Percentiles rank a stretch among this genome's conserved stretches.
Evolutionary conservation across 2,113 vertebrate genomes (phyloP).

Genomic region (Macrotis lagotis): DNA sequence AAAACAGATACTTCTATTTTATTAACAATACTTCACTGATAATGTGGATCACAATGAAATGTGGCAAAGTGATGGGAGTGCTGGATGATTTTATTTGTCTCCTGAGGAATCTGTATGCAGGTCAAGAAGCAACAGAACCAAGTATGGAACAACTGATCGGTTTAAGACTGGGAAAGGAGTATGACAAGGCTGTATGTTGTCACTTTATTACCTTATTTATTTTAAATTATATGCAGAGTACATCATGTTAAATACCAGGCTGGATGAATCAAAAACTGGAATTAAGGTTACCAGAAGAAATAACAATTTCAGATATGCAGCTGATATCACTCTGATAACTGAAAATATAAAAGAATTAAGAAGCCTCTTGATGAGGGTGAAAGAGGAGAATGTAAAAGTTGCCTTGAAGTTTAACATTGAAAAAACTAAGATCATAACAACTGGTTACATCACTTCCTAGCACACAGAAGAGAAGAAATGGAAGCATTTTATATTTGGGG

Average conservation of each 20-base stretch:
- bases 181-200: not conserved
- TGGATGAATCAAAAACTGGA: not conserved
- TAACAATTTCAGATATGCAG: not conserved
- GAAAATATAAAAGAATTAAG: not conserved
- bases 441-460: not conserved
- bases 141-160: not conserved
- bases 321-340: not conserved
- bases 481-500: not conserved
- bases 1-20: not conserved
- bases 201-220: not conserved
- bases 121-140: not conserved
- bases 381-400: not conserved
- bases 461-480: not conserved
- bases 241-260: not conserved
- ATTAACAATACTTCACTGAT: not conserved
- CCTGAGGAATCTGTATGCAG: not conserved
- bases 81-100: not conserved
- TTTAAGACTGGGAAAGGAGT: not conserved
- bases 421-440: not conserved
- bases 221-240: not conserved
- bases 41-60: not conserved
- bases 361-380: not conserved
- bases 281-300: not conserved
- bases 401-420: not conserved
- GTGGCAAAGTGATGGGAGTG: not conserved